Evolutionary conservation across 2,113 vertebrate species (phyloP), one percentile per base, ranked within the genome.

Genomic region (Cynocephalus volans): DNA sequence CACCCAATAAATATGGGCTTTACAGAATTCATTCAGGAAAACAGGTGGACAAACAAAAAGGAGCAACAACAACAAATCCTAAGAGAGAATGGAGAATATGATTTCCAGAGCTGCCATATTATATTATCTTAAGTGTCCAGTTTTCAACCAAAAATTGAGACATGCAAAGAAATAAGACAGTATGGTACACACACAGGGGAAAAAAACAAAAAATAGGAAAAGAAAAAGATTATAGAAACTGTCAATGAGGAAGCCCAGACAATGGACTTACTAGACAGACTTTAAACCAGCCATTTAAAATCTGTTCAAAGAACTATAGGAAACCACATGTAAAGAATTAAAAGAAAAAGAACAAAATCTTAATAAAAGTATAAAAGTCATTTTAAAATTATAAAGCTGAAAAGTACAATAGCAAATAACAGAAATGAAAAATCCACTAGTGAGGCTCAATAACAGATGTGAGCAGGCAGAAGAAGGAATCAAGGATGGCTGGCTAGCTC

Each of bases 361-460:
- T 60, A 72, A 56, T 72, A 87, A 86, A 76, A 26, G 54, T 12
- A 17, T 1, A 65, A 5, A 93, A 87, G 75, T 17, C 64, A 64
- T 50, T 60, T 65, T 36, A 75, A 73, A 82, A 56, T 48, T 64
- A 45, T 12, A 31, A 60, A 76, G 52, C 50, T 83, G 50, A 23
- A 85, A 95, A 93, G 73, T 50, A 77, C 23, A 87, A 4, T 28
- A 92, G 87, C 26, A 24, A 87, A 4, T 28, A 92, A 92, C 26
- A 24, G 72, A 73, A 73, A 77, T 33, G 33, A 75, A 64, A 81
- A 56, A 21, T 69, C 67, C 50, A 93, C 60, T n/a, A 77, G 50
- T 58, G 14, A 77, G 52, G 28, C 54, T 41, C 19, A 77, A n/a
- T 0, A 28, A 8, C 45, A 54, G 36, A 95, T 48, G 8, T 81